Percentiles rank a stretch among this genome's conserved stretches.
These are phyloP conservation scores for Drosophila willistoni DNA, from an alignment of 1,140 invertebrate genomes.

Conservation along the genomic window DNA sequence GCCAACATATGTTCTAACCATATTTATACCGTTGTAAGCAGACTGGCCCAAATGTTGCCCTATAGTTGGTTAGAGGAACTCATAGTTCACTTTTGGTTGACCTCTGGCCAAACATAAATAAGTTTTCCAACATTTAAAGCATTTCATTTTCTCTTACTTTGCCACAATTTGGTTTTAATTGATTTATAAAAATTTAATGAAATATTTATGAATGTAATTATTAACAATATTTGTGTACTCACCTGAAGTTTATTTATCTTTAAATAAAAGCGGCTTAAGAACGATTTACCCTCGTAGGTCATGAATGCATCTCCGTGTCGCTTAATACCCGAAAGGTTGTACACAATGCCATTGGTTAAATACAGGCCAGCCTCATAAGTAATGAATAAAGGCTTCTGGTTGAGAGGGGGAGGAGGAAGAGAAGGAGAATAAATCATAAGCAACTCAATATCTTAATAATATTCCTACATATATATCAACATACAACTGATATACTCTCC, in stretches of 20 bases:
- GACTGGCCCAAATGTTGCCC: no score
- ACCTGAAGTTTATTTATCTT: slow-evolving; percentile 73
- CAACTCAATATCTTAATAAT: neutral
- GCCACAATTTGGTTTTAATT: neutral
- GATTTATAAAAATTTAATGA: no score
- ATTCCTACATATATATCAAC: neutral
- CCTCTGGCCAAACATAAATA: neutral
- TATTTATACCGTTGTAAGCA: no score
- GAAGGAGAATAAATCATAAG: neutral
- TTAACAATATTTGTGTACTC: neutral
- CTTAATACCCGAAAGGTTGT: slow-evolving; percentile 63
- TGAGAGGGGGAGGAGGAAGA: neutral
- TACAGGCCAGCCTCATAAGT: slow-evolving; percentile 64
- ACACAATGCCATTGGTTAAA: slow-evolving; percentile 70
- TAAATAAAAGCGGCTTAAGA: slow-evolving; percentile 66
- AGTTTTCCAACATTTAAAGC: neutral
- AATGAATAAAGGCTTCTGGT: slow-evolving; percentile 66
- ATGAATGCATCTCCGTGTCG: slow-evolving; percentile 66
- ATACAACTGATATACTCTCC: slow-evolving; percentile 60
- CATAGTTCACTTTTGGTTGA: no score
- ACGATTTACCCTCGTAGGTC: slow-evolving; percentile 74
- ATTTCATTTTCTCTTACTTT: neutral
- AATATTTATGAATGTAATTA: neutral
- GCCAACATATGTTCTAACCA: no score
- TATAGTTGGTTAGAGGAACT: no score